phyloP scores from a whole-genome alignment of 1,140 invertebrate genomes.

The Uloborus diversus region DNA sequence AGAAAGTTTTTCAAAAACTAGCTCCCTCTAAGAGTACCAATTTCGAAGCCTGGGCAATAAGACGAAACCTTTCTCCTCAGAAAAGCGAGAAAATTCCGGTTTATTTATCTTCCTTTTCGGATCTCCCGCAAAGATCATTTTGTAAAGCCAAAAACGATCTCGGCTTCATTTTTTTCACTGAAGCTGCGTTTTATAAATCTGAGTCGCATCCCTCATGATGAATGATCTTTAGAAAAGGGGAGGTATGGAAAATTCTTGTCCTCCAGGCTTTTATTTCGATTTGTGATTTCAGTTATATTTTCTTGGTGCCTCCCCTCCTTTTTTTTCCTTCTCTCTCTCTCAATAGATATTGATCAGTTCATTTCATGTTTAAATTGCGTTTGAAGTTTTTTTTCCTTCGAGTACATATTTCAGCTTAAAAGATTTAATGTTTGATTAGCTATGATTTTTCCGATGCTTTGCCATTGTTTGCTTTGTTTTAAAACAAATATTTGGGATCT shows the following conservation, averaged over 20 bases:
- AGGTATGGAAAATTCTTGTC: conserved; percentile 23
- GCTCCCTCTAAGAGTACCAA: no score
- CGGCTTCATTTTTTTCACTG: background rate
- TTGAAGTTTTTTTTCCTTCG: background rate
- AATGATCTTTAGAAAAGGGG: conserved; percentile 3
- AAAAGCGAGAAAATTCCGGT: background rate
- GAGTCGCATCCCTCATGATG: conserved; percentile 34
- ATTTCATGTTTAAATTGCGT: no score
- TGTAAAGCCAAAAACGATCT: background rate
- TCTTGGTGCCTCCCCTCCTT: background rate
- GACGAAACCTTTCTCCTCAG: no score
- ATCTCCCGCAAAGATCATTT: background rate
- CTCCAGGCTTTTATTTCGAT: no score
- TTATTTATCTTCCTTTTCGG: conserved; percentile 1
- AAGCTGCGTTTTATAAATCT: conserved; percentile 6
- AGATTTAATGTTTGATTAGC: background rate
- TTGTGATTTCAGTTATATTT: background rate
- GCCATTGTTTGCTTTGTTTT: no score
- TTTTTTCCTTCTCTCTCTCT: background rate
- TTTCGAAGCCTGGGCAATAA: no score
- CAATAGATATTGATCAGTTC: no score
- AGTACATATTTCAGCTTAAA: background rate
- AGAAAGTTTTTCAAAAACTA: no score
- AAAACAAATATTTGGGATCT: no score
- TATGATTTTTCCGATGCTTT: no score